These are phyloP conservation scores for Coreius guichenoti DNA, from an alignment of 2,797 vertebrate genomes.

Conservation along the genomic window DNA sequence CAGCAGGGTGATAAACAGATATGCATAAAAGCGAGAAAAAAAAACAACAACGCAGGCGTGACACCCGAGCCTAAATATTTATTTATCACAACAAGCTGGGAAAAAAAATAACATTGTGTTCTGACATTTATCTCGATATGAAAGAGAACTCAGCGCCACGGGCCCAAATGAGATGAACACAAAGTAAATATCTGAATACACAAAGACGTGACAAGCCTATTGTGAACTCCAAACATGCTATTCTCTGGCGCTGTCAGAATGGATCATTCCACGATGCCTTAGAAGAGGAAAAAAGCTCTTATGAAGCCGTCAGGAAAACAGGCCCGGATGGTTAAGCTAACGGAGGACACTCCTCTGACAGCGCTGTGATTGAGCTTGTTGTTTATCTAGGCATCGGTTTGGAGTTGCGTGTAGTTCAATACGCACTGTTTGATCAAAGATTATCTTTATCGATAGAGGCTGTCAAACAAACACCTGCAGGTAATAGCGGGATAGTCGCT, in stretches of 20 bases:
- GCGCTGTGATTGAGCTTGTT: conserved; percentile 47
- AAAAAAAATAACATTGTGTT: conserved; percentile 64
- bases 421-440: conserved; percentile 76
- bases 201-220: conserved; percentile 56
- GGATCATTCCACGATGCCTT: conserved; percentile 67
- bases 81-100: conserved; percentile 57
- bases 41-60: background rate
- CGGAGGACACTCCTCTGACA: conserved; percentile 45
- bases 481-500: conserved; percentile 74
- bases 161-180: conserved; percentile 44
- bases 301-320: conserved; percentile 51
- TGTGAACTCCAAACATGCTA: conserved; percentile 45
- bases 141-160: conserved; percentile 40
- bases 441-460: conserved; percentile 73
- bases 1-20: conserved; percentile 68
- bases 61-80: conserved; percentile 59
- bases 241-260: conserved; percentile 66
- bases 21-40: conserved; percentile 56
- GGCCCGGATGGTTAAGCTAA: conserved; percentile 31
- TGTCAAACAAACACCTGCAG: conserved; percentile 70
- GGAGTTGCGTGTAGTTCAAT: conserved; percentile 69
- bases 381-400: conserved; percentile 68
- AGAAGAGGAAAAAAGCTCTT: conserved; percentile 46
- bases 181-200: conserved; percentile 54
- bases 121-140: conserved; percentile 58